Percentiles rank a stretch among this genome's conserved stretches.
These are phyloP conservation scores for Parasteatoda tepidariorum DNA, from an alignment of 1,140 invertebrate species.

Conservation along the genomic window DNA sequence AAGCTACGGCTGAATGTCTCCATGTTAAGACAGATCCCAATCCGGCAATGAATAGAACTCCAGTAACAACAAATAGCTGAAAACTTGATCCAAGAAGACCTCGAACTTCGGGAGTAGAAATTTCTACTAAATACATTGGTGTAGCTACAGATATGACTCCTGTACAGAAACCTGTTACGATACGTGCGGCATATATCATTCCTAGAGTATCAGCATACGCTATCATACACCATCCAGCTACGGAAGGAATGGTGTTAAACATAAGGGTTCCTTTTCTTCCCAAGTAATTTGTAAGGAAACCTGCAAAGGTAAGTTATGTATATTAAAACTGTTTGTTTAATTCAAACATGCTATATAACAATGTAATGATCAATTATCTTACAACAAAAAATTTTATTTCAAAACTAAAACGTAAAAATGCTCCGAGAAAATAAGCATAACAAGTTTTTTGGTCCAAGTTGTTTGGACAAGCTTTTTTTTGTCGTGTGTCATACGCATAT, in stretches of 20 bases:
- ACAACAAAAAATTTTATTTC: too few relatives aligned
- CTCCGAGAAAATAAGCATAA: too few relatives aligned
- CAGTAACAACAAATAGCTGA: not conserved
- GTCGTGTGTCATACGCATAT: too few relatives aligned
- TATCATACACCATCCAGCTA: constrained; percentile 27
- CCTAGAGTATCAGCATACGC: not conserved
- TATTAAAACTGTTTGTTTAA: not conserved
- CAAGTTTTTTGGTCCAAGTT: too few relatives aligned
- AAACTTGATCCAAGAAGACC: constrained; percentile 67
- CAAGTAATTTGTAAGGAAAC: constrained; percentile 78
- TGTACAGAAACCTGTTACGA: constrained; percentile 66
- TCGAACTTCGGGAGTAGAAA: constrained; percentile 57
- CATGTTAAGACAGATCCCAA: constrained; percentile 18
- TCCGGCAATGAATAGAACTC: constrained; percentile 15
- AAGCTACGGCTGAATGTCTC: constrained; percentile 69
- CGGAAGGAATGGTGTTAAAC: constrained; percentile 77
- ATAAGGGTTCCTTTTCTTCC: constrained; percentile 82
- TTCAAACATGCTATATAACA: too few relatives aligned
- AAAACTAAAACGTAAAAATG: too few relatives aligned
- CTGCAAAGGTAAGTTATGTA: constrained; percentile 39
- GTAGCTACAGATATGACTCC: constrained; percentile 35
- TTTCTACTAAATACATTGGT: constrained; percentile 62
- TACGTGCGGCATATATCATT: not conserved
- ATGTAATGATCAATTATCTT: too few relatives aligned
- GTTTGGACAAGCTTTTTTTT: too few relatives aligned